Evolutionary conservation across 2,888 invertebrate genomes (phyloP), one percentile per base, ranked within the genome.

Genomic region (Halocaridina rubra): DNA sequence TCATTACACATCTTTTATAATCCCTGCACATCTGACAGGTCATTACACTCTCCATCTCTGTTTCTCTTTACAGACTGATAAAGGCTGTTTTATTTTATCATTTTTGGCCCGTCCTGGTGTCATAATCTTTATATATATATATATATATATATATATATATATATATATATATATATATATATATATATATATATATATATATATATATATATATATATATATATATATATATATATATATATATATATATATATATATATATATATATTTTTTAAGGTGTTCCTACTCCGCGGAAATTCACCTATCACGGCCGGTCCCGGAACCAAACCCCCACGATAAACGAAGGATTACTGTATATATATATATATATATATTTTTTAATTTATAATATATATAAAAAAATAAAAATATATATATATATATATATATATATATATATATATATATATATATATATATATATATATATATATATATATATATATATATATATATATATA

Each of bases 371-470:
- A 8, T 19, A 61, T 19, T 19, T 32, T 33, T 32, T 33, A 29
- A 19, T 32, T 33, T 5, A 32, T 19, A 3, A 29, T 33, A 72
- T 33, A 72, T 33, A 72, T 33, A 72, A 7, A 19, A n/a, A 30
- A 19, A 30, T 33, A 30, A 19, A 30, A 19, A 72, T 33, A 72
- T 33, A 72, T 33, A 72, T 33, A 72, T 33, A 72, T 33, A 72
- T 33, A 72, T 33, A 72, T 33, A 72, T 33, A 72, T 33, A 72
- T 33, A 72, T 33, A 72, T 33, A 72, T 33, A 72, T 33, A 72
- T 33, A 72, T 33, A 30, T n/a, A 72, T 33, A 72, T 33, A 72
- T 33, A 72, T 33, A 72, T 33, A 72, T 33, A 72, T 33, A 72
- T 33, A 72, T 33, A 72, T 33, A 72, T 33, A 72, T 33, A 72